Conservation (phyloP, 2,888 invertebrate genomes). For the Nymphalis urticae region DNA sequence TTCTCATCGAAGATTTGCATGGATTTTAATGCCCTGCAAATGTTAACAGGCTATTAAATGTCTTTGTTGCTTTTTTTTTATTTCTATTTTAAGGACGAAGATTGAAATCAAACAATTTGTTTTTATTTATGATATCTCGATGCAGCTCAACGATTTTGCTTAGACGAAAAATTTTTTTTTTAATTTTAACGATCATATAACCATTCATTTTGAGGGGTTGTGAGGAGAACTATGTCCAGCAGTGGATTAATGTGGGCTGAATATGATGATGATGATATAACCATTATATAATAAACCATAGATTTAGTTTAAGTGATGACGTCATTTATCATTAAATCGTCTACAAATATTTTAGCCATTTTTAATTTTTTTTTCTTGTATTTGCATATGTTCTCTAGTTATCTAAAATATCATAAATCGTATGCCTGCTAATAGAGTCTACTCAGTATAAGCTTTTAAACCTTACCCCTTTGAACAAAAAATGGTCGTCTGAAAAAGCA, state of each 20-base stretch:
- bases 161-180: too few species aligned
- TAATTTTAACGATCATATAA: too few species aligned
- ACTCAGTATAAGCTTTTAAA: conserved; percentile 40
- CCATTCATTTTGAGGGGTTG: too few species aligned
- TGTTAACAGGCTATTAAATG: conserved; percentile 22
- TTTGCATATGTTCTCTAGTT: not conserved
- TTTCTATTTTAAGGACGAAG: not conserved
- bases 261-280: too few species aligned
- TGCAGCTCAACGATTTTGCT: not conserved
- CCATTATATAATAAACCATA: too few species aligned
- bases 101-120: not conserved
- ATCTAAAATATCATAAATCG: conserved; percentile 25
- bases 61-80: not conserved
- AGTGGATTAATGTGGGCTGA: too few species aligned
- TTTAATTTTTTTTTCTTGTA: not conserved
- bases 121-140: not conserved
- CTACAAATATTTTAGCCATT: too few species aligned
- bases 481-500: conserved; percentile 59
- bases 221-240: too few species aligned
- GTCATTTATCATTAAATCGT: too few species aligned
- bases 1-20: conserved; percentile 45
- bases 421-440: conserved; percentile 14
- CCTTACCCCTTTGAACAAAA: conserved; percentile 62
- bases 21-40: conserved; percentile 28
- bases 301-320: too few species aligned